phyloP scores from a whole-genome alignment of 2,888 invertebrate genomes.

The Orthosia gracilis region DNA sequence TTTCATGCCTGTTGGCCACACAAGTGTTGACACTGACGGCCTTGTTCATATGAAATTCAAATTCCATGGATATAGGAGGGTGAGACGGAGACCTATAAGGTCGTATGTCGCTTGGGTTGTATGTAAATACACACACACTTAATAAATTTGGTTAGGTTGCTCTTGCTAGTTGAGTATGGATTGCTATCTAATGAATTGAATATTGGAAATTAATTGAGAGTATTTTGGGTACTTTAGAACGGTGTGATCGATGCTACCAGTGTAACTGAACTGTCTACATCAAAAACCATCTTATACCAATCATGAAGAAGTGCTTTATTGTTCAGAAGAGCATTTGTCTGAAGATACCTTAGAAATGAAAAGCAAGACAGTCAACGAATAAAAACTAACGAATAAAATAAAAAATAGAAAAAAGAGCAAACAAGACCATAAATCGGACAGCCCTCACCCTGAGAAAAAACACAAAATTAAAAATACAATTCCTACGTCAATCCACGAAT shows the following conservation, averaged over 20 bases:
- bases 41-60: slow-evolving; percentile 72
- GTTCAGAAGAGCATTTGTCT: not conserved
- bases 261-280: not conserved
- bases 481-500: slow-evolving; percentile 18
- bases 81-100: not conserved
- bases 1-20: slow-evolving; percentile 66
- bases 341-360: not conserved
- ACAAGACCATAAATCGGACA: slow-evolving; percentile 7
- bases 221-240: not conserved
- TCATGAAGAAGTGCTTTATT: not conserved
- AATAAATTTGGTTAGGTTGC: slow-evolving; percentile 22
- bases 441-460: slow-evolving; percentile 1
- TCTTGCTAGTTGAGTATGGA: slow-evolving; percentile 3
- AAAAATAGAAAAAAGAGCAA: not conserved
- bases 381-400: too few species aligned
- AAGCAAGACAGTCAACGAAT: not conserved
- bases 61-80: slow-evolving; percentile 60
- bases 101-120: slow-evolving; percentile 5
- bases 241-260: not conserved
- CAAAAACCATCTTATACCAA: not conserved
- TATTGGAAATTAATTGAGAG: slow-evolving; percentile 9
- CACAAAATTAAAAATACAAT: slow-evolving; percentile 24
- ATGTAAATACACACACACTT: slow-evolving; percentile 32
- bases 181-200: slow-evolving; percentile 23
- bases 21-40: slow-evolving; percentile 68